Conservation (phyloP, 2,113 vertebrate species). For the Catharus bicknelli region DNA sequence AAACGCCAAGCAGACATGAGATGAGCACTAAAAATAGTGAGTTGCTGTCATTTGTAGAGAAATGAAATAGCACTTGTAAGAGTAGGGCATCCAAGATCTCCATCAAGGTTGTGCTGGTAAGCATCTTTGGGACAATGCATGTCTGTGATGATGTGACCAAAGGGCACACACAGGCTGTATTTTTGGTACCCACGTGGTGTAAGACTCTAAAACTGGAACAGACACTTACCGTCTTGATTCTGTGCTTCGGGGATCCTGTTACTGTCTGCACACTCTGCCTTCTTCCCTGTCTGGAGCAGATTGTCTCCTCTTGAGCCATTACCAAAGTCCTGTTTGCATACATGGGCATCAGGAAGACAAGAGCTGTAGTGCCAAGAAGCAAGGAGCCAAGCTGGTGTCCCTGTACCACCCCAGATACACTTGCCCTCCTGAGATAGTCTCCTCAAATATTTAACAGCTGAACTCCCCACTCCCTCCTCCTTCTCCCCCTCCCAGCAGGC, state of each 20-base stretch:
- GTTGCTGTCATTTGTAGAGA: conserved; percentile 39
- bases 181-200: conserved; percentile 37
- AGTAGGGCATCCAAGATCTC: conserved; percentile 2
- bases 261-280: conserved; percentile 42
- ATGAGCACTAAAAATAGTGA: conserved; percentile 60
- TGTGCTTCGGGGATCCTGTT: conserved; percentile 28
- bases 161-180: conserved; percentile 23
- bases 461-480: not conserved
- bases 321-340: conserved; percentile 18
- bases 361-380: conserved; percentile 11
- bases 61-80: conserved; percentile 36
- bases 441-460: conserved; percentile 39
- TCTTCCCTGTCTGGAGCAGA: conserved; percentile 29
- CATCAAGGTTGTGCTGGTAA: conserved; percentile 43
- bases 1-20: conserved; percentile 46
- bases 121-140: not conserved
- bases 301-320: not conserved
- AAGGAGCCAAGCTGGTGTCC: conserved; percentile 19
- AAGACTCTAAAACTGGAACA: conserved; percentile 49
- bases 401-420: not conserved
- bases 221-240: not conserved
- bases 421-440: not conserved
- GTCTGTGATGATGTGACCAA: conserved; percentile 16
- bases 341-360: not conserved
- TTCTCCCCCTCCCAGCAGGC: not conserved